Evolutionary conservation across 2,888 invertebrate species (phyloP).

Genomic region (Dasysyrphus tricinctus): DNA sequence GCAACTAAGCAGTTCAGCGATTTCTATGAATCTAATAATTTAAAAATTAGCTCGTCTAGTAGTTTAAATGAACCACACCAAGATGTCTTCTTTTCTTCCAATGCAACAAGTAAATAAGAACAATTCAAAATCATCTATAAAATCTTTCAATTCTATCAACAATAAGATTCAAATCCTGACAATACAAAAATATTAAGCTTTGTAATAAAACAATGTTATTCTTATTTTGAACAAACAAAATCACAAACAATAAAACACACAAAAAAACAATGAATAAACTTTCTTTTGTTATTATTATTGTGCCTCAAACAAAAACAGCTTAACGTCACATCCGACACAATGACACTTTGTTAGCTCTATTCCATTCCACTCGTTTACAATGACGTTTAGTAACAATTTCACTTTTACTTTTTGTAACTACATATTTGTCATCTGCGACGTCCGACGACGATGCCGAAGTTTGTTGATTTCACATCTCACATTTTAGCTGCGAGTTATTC

Average conservation of each 20-base stretch:
- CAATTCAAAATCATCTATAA: not conserved
- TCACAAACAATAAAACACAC: conserved; percentile 1
- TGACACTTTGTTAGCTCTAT: conserved; percentile 15
- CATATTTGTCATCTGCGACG: conserved; percentile 7
- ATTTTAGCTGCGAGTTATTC: conserved; percentile 7
- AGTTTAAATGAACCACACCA: too few species aligned
- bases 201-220: conserved; percentile 15
- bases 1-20: too few species aligned
- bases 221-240: not conserved
- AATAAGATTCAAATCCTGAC: not conserved
- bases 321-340: conserved; percentile 30
- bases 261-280: conserved; percentile 18
- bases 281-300: conserved; percentile 29
- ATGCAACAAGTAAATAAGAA: not conserved
- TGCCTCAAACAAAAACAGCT: conserved; percentile 9
- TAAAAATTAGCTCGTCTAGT: too few species aligned
- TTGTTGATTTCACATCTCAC: conserved; percentile 22
- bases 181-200: not conserved
- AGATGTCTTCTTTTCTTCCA: too few species aligned
- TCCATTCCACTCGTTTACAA: not conserved
- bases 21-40: too few species aligned
- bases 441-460: too few species aligned
- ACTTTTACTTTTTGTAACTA: conserved; percentile 35
- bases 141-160: not conserved
- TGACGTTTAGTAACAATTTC: conserved; percentile 3